Evolutionary conservation across 1,140 invertebrate genomes (phyloP), one percentile per base, ranked within the genome.

Genomic region (Pogonomyrmex barbatus): DNA sequence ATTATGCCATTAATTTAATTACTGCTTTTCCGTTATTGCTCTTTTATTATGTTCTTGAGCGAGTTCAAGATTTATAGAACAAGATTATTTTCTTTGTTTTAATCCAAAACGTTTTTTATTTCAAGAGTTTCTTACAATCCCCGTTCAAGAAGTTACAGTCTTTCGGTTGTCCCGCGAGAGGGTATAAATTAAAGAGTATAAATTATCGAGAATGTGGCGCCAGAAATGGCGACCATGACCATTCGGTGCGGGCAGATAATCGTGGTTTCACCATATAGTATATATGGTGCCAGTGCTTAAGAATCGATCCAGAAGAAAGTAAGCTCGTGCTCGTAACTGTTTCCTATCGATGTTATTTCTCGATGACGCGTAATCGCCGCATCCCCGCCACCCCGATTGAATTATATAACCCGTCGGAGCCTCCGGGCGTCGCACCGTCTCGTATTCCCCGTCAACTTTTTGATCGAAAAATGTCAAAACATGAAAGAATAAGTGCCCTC

Each of bases 111-210:
- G 12, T 39, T 56, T 83, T 60, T 78, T 78, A 82, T 79, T 81
- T 81, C 33, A n/a, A 54, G 50, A 50, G 52, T 42, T 62, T 54
- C 12, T 30, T 14, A 58, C 45, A 52, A 87, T 90, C 45, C 71
- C 30, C 60, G 42, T 77, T 30, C 56, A 70, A 87, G 76, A 84
- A 87, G 85, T 85, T 87, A 85, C 67, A 79, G 58, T 70, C 81
- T 50, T 45, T 47, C 42, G 67, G 24, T 63, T 56, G 60, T 87
- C 88, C 71, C 79, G 65, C 17, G 88, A 87, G 86, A 73, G 77
- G 70, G 17, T 60, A 90, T 90, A 90, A 90, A 90, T 90, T 87
- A 63, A 24, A 73, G 77, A 63, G 17, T 60, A 90, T 90, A 90
- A 90, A 90, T 90, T 87, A 63, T 9, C n/a, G 63, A 77, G 63